These are phyloP conservation scores for Cichlasoma orientale DNA, from an alignment of 2,797 vertebrate genomes.

Conservation along the genomic window DNA sequence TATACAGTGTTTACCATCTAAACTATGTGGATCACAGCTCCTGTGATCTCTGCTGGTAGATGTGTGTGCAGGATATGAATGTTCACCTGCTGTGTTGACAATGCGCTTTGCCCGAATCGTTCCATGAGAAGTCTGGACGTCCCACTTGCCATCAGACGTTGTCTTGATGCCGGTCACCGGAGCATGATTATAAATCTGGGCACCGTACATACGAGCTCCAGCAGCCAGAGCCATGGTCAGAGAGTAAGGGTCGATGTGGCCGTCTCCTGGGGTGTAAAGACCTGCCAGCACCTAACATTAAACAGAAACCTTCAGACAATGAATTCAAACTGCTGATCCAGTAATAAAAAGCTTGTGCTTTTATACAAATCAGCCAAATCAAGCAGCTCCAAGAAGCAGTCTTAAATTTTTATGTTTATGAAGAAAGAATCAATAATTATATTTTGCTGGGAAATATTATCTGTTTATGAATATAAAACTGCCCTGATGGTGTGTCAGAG, in stretches of 20 bases:
- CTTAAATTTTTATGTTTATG: too few species aligned
- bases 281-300: conserved; percentile 89
- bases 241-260: conserved; percentile 98
- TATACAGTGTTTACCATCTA: background rate
- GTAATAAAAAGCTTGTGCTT: background rate
- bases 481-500: too few species aligned
- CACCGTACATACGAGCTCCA: conserved; percentile 93
- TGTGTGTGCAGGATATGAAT: background rate
- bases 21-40: background rate
- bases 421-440: too few species aligned
- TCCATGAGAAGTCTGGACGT: conserved; percentile 91
- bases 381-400: too few species aligned
- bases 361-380: too few species aligned
- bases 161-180: conserved; percentile 86
- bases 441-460: too few species aligned
- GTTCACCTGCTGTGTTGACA: conserved; percentile 88
- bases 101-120: conserved; percentile 88
- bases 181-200: conserved; percentile 89
- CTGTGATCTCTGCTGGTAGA: background rate
- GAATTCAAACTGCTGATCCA: background rate
- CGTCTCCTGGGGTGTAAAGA: conserved; percentile 94
- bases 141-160: conserved; percentile 88
- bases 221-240: conserved; percentile 97
- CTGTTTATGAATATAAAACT: too few species aligned
- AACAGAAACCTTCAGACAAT: background rate